phyloP scores from a whole-genome alignment of 2,888 invertebrate genomes.

The Parelbella ahira region DNA sequence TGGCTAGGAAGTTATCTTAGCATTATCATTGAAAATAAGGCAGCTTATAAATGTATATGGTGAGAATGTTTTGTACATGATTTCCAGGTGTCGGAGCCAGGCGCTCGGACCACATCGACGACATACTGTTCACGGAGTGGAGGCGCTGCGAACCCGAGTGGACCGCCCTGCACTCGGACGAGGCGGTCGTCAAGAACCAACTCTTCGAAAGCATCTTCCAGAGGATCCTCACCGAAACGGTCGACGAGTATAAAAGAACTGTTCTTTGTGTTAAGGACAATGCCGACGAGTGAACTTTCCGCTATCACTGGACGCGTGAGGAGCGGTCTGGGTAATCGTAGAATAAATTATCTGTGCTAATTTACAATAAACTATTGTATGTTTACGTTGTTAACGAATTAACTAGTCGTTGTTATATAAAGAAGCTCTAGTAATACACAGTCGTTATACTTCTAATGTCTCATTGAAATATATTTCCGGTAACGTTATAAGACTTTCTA shows the following conservation, averaged over 20 bases:
- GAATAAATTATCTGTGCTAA: constrained; percentile 14
- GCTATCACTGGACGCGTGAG: too few species aligned
- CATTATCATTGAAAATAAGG: too few species aligned
- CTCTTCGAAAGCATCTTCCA: constrained; percentile 69
- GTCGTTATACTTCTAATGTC: neutral
- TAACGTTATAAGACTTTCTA: too few species aligned
- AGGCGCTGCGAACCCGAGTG: constrained; percentile 69
- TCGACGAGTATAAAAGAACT: constrained; percentile 63
- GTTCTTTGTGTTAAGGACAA: constrained; percentile 35
- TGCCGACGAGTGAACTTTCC: neutral
- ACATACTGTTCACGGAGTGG: constrained; percentile 69
- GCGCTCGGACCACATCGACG: constrained; percentile 69
- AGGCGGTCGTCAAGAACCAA: constrained; percentile 63
- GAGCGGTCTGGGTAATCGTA: too few species aligned
- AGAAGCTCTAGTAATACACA: constrained; percentile 4
- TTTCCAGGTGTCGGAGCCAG: constrained; percentile 56
- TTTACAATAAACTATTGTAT: constrained; percentile 3
- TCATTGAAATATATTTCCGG: too few species aligned
- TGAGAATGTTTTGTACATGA: too few species aligned
- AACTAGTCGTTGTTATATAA: constrained; percentile 24
- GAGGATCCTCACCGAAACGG: constrained; percentile 59
- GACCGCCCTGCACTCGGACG: constrained; percentile 63
- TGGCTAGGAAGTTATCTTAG: too few species aligned
- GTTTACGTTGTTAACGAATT: constrained; percentile 17
- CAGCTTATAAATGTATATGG: too few species aligned